Base-by-base conservation (phyloP, 2,888 invertebrate genomes). In the Caenorhabditis zanzibari region DNA sequence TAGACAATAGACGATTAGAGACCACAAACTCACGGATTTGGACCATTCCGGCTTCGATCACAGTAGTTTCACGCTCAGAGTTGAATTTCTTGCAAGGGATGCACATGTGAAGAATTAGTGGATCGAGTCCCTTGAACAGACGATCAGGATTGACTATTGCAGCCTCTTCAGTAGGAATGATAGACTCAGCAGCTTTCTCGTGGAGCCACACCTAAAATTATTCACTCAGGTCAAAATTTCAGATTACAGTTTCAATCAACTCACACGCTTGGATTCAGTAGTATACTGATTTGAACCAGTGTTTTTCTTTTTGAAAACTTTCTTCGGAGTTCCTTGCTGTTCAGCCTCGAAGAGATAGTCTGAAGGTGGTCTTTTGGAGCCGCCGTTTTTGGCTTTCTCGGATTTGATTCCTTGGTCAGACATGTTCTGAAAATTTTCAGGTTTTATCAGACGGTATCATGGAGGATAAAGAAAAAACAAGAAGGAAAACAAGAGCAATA, bases 171-270 rank as follows among this genome's bases (percentile, higher is more conserved):
- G 24, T 52, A 1, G 58, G 58, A 19, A 59, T 59, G 16, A 35
- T 32, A 19, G 58, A 59, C 14, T 59, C 58, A 32, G 32, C 58
- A 59, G 56, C 56, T 28, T 56, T 56, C 16, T 28, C 28, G 16
- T 28, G 56, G 14, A 56, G 32, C 56, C 56, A 56, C 9, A 24
- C 0, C 56, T 56, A 7, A 56, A 56, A 28, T 49, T 41, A n/a
- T n/a, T n/a, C n/a, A n/a, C n/a, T n/a, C n/a, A n/a, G n/a, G n/a
- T n/a, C n/a, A n/a, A n/a, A n/a, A n/a, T n/a, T n/a, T n/a, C n/a
- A n/a, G n/a, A n/a, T n/a, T n/a, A n/a, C n/a, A n/a, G n/a, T n/a
- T n/a, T n/a, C n/a, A n/a, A n/a, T n/a, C n/a, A n/a, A 47, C 47
- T n/a, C n/a, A 47, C 47, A 47, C 16, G 47, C n/a, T 47, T n/a